phyloP scores from a whole-genome alignment of 2,888 invertebrate genomes.

The Eristalis intricaria region DNA sequence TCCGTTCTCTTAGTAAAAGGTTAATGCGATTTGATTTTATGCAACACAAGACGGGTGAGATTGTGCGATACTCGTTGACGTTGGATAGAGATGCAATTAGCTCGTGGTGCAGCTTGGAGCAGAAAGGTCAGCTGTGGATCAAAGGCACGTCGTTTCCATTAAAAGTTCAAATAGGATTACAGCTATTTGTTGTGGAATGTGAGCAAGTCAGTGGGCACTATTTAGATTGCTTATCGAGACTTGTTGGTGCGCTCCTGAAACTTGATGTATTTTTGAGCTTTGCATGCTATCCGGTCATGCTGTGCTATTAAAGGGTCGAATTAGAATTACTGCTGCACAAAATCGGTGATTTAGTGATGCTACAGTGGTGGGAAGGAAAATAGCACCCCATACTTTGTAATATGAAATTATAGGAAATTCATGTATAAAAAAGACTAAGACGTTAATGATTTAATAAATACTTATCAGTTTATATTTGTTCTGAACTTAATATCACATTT shows the following conservation, averaged over 20 bases:
- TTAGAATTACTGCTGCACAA: too few relatives aligned
- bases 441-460: too few relatives aligned
- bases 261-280: background rate
- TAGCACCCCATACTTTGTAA: too few relatives aligned
- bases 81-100: background rate
- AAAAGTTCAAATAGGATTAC: background rate
- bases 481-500: too few relatives aligned
- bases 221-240: background rate
- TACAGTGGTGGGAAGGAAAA: too few relatives aligned
- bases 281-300: background rate
- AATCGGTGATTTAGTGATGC: too few relatives aligned
- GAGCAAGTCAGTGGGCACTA: background rate
- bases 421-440: too few relatives aligned
- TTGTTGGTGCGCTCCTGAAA: background rate
- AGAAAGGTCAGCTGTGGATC: background rate
- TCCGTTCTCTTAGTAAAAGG: background rate
- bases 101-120: background rate
- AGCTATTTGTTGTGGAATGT: background rate
- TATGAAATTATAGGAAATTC: too few relatives aligned
- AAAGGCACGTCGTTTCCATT: background rate
- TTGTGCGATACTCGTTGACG: background rate
- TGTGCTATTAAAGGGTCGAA: too few relatives aligned
- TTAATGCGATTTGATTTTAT: constrained; percentile 6
- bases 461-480: too few relatives aligned
- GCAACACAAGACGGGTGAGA: background rate